Evolutionary conservation across 2,113 vertebrate genomes (phyloP).

Genomic region (Eurypyga helias): DNA sequence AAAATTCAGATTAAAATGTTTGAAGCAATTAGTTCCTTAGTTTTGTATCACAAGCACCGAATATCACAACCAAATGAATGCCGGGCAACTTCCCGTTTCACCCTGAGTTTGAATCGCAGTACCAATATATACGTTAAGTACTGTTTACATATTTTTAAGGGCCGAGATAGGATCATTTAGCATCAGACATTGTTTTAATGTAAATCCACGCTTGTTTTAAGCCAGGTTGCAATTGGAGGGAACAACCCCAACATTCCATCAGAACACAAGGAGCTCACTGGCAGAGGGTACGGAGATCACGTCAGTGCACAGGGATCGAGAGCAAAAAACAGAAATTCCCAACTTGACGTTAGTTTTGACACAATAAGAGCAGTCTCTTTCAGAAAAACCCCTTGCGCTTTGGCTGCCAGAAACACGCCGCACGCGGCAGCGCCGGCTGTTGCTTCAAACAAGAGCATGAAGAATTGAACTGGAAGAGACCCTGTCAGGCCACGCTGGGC

Average conservation of each 20-base stretch:
- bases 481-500: neutral
- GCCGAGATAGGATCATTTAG: neutral
- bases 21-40: constrained; percentile 33
- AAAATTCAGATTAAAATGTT: neutral
- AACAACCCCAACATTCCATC: neutral
- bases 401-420: neutral
- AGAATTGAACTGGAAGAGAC: neutral
- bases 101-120: neutral
- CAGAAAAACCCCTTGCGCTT: neutral
- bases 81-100: neutral
- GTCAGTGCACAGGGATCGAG: neutral
- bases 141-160: neutral
- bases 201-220: neutral
- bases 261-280: neutral
- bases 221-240: neutral
- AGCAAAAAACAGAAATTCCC: neutral
- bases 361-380: neutral
- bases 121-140: neutral
- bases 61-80: neutral
- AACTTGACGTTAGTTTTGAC: neutral
- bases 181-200: neutral
- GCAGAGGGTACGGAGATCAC: neutral
- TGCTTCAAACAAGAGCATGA: constrained; percentile 24
- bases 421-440: neutral
- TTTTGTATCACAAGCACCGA: neutral